Percentiles rank a stretch among this genome's conserved stretches.
phyloP scores from a whole-genome alignment of 1,140 invertebrate species.

The Drosophila lacteicornis region DNA sequence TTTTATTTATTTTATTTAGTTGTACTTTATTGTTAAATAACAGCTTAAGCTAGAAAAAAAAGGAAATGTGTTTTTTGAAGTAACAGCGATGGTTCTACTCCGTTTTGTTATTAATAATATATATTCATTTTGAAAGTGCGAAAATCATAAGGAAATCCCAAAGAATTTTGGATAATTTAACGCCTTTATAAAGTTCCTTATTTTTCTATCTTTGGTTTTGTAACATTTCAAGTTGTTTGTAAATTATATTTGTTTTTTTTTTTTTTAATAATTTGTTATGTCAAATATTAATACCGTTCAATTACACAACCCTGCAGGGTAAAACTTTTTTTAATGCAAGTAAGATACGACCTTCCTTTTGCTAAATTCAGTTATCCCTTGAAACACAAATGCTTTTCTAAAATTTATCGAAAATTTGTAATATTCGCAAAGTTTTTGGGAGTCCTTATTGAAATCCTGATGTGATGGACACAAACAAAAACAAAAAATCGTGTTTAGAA shows the following conservation, averaged over 20 bases:
- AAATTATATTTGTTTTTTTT: background rate
- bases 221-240: background rate
- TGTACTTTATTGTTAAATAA: conserved; percentile 40
- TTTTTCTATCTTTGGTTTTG: background rate
- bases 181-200: background rate
- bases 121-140: background rate
- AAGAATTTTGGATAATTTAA: background rate
- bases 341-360: background rate
- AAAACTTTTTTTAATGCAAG: too few relatives aligned
- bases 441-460: background rate
- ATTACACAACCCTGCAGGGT: background rate
- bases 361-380: background rate
- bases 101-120: background rate
- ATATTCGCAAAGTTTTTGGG: background rate
- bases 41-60: conserved; percentile 28
- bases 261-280: background rate
- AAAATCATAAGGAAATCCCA: background rate
- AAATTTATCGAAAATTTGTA: too few relatives aligned
- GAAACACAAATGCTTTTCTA: background rate
- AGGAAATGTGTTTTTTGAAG: background rate
- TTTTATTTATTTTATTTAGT: conserved; percentile 22
- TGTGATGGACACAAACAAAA: too few relatives aligned
- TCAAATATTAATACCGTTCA: conserved; percentile 6
- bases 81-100: background rate
- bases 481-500: too few relatives aligned